Evolutionary conservation across 1,140 invertebrate genomes (phyloP), one percentile per base, ranked within the genome.

Genomic region (Sipha flava): DNA sequence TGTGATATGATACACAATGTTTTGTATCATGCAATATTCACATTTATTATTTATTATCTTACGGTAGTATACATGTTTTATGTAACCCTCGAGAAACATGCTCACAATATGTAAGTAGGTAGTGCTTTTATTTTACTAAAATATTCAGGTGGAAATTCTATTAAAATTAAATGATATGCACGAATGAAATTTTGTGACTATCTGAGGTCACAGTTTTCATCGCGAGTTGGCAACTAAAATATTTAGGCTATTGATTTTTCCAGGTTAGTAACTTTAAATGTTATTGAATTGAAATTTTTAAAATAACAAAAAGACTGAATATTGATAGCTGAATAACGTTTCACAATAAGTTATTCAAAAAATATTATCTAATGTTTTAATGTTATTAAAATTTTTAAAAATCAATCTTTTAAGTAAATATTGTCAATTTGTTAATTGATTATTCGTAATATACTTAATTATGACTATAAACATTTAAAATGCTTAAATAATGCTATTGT

Each of bases 41-140:
- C 66, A 70, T 70, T 70, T 70, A 70, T 70, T 70, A 70, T 70
- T 70, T 18, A 70, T 47, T 23, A 47, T 70, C 2, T 37, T 45
- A 45, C 5, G 4, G 21, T 7, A 40, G n/a, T 23, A 18, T 70
- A 45, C 23, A 47, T 45, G 37, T 45, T 70, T 47, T n/a, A 10
- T 40, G 12, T 37, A 70, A 70, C 66, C 66, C 66, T 45, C 40
- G 16, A 70, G 7, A 9, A n/a, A 70, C 66, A 70, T 70, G 43
- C 66, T 70, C 23, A 18, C 66, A 16, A 29, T 45, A 45, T 45
- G 21, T 21, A 43, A 43, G 40, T 45, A 43, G 66, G 40, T 45
- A 29, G 66, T 29, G 43, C 43, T 70, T 47, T 70, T 26, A 40
- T 70, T 70, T 47, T 70, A 3, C 23, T 70, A 16, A 70, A 70